Evolutionary conservation across 2,113 vertebrate species (phyloP).

Genomic region (Ptyas mucosa): DNA sequence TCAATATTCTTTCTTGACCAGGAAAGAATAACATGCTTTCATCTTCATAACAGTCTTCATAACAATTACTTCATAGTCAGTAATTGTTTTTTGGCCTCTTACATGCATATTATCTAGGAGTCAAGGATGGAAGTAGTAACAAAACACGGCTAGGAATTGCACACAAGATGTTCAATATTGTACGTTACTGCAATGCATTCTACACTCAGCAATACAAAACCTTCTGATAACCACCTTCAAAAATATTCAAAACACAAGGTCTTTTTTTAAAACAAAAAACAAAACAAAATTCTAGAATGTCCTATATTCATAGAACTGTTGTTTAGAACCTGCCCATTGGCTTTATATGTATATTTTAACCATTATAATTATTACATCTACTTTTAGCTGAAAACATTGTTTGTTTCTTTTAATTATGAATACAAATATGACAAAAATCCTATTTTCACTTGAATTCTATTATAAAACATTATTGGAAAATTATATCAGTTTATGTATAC

Average conservation of each 20-base stretch:
- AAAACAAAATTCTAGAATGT: background rate
- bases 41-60: background rate
- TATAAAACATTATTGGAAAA: constrained; percentile 25
- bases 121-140: background rate
- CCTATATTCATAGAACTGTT: background rate
- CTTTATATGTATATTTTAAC: background rate
- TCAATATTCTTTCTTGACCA: background rate
- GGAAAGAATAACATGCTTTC: background rate
- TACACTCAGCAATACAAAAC: background rate
- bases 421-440: background rate
- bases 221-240: background rate
- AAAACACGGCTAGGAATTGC: background rate
- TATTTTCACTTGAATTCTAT: background rate
- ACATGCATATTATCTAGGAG: background rate
- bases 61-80: background rate
- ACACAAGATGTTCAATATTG: background rate
- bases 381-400: constrained; percentile 9
- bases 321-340: background rate
- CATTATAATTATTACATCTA: background rate
- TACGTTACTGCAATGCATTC: background rate
- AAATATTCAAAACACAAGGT: background rate
- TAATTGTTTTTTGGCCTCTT: background rate
- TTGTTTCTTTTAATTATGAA: background rate
- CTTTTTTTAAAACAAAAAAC: background rate
- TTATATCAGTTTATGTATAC: constrained; percentile 32